A percentile compares a stretch with the other conserved stretches of the same genome.
Conservation (phyloP, 2,888 invertebrate species). For the Lypha dubia region DNA sequence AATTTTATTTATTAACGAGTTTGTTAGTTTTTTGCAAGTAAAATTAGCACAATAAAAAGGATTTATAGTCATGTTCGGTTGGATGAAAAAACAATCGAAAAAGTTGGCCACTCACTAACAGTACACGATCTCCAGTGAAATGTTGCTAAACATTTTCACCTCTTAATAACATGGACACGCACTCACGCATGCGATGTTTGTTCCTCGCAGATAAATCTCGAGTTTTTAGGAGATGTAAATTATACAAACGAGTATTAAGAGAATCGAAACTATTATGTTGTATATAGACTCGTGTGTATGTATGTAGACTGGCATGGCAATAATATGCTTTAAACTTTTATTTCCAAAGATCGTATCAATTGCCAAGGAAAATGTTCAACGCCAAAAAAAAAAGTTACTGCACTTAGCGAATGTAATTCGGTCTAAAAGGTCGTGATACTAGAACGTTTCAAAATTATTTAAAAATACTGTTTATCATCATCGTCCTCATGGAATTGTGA, state of each 20-base stretch:
- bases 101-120: constrained; percentile 27
- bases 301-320: too few species aligned
- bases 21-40: neutral
- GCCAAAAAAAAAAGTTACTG: neutral
- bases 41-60: neutral
- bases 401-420: neutral
- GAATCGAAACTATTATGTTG: constrained; percentile 16
- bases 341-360: constrained; percentile 51
- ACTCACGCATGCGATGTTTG: constrained; percentile 67
- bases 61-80: constrained; percentile 34
- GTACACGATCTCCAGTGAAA: constrained; percentile 19
- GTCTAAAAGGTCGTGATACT: neutral
- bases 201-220: constrained; percentile 30
- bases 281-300: neutral
- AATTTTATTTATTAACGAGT: constrained; percentile 40
- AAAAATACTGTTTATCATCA: neutral
- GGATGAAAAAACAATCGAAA: constrained; percentile 2
- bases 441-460: neutral
- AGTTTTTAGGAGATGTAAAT: constrained; percentile 61
- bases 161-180: constrained; percentile 64
- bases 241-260: constrained; percentile 13
- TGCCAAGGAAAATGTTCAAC: constrained; percentile 25
- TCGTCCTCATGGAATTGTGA: too few species aligned
- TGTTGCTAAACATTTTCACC: constrained; percentile 64
- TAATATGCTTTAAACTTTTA: constrained; percentile 20